Evolutionary conservation across 2,888 invertebrate species (phyloP).

Genomic region (Philopedon plagiatum): DNA sequence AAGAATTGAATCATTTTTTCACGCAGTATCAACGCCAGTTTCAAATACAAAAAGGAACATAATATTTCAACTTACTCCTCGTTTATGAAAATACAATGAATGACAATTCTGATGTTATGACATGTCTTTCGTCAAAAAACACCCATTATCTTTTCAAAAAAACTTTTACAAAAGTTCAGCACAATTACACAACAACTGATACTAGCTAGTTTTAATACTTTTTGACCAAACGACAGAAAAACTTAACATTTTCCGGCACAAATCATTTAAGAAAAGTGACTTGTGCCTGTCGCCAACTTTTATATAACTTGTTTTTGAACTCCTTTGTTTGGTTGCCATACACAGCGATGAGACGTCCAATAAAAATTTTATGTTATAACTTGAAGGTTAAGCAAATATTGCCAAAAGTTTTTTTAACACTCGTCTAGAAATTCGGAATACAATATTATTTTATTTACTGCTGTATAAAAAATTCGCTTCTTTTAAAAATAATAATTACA

Average conservation of each 20-base stretch:
- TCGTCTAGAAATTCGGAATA: no score
- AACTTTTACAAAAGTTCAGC: neutral
- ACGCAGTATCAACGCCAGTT: no score
- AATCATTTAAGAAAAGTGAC: constrained; percentile 24
- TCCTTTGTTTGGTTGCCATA: constrained; percentile 14
- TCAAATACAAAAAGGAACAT: no score
- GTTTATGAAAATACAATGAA: no score
- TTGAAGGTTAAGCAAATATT: neutral
- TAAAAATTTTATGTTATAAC: neutral
- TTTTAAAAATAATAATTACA: no score
- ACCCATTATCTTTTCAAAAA: neutral
- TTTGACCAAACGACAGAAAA: constrained; percentile 1
- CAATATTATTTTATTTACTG: no score
- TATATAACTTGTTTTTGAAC: constrained; percentile 4
- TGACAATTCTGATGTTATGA: no score
- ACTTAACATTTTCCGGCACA: constrained; percentile 11
- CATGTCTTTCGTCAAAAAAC: no score
- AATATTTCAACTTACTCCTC: no score
- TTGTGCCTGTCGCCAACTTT: constrained; percentile 24
- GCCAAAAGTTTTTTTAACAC: neutral
- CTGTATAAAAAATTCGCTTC: no score
- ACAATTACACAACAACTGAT: neutral
- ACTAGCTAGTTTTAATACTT: constrained; percentile 2
- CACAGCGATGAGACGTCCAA: constrained; percentile 1
- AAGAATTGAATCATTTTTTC: no score